These are phyloP conservation scores for Ailurus styani DNA, from an alignment of 2,113 vertebrate species.

Conservation along the genomic window DNA sequence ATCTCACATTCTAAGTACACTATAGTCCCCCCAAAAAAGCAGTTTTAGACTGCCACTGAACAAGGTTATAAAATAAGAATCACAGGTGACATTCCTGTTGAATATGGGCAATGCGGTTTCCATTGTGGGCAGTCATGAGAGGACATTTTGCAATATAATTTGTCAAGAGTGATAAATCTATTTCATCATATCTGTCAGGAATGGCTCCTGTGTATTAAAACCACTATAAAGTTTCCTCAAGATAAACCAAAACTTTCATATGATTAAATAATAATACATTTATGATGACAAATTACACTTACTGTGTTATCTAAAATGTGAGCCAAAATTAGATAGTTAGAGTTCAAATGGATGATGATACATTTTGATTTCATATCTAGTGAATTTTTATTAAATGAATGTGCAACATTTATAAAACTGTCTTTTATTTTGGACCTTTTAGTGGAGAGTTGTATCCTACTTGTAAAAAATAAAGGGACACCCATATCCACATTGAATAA, in stretches of 20 bases:
- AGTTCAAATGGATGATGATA: constrained; percentile 83
- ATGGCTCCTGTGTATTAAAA: constrained; percentile 92
- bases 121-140: constrained; percentile 86
- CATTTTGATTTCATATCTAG: constrained; percentile 83
- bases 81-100: constrained; percentile 93
- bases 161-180: constrained; percentile 93
- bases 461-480: neutral
- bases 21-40: constrained; percentile 65
- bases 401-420: constrained; percentile 75
- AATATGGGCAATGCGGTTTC: constrained; percentile 75
- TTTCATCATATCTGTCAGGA: constrained; percentile 89
- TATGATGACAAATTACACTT: constrained; percentile 90
- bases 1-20: constrained; percentile 75
- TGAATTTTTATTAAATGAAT: constrained; percentile 84
- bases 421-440: constrained; percentile 76
- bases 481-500: neutral
- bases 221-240: constrained; percentile 92
- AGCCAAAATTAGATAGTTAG: constrained; percentile 82
- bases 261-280: constrained; percentile 86
- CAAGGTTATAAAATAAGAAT: constrained; percentile 82
- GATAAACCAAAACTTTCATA: constrained; percentile 87
- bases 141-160: constrained; percentile 86
- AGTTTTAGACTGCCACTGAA: constrained; percentile 84
- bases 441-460: constrained; percentile 60
- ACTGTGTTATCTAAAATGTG: constrained; percentile 81